phyloP scores from a whole-genome alignment of 2,888 invertebrate genomes.

The Halictus quadricinctus region DNA sequence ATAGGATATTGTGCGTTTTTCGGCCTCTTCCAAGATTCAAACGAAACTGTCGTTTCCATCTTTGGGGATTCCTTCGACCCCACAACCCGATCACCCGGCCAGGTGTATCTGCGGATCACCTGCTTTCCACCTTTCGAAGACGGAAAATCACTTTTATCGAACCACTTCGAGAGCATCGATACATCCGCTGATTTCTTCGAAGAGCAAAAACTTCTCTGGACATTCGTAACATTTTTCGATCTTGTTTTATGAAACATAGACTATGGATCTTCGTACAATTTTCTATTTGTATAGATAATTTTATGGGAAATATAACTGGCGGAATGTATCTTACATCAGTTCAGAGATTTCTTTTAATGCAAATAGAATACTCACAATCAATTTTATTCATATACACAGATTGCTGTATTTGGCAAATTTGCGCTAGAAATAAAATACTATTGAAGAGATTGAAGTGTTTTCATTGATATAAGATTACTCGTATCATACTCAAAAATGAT shows the following conservation, averaged over 20 bases:
- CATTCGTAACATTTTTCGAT: neutral
- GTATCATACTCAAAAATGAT: too few species aligned
- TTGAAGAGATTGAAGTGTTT: too few species aligned
- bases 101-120: conserved; percentile 65
- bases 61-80: conserved; percentile 38
- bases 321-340: too few species aligned
- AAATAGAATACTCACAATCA: too few species aligned
- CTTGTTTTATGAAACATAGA: neutral
- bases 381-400: too few species aligned
- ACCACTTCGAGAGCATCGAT: neutral
- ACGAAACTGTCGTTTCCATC: conserved; percentile 51
- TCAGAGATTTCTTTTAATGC: too few species aligned
- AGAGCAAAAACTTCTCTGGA: neutral
- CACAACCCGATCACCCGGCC: conserved; percentile 45
- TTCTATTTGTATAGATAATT: too few species aligned
- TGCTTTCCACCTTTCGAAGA: conserved; percentile 54
- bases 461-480: too few species aligned
- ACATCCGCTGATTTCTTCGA: too few species aligned
- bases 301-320: too few species aligned
- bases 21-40: conserved; percentile 58
- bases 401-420: too few species aligned
- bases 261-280: neutral
- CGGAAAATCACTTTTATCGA: conserved; percentile 33
- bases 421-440: too few species aligned
- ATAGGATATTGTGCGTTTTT: conserved; percentile 64